Evolutionary conservation across 2,888 invertebrate species (phyloP), one percentile per base, ranked within the genome.

Genomic region (Zootermopsis nevadensis): DNA sequence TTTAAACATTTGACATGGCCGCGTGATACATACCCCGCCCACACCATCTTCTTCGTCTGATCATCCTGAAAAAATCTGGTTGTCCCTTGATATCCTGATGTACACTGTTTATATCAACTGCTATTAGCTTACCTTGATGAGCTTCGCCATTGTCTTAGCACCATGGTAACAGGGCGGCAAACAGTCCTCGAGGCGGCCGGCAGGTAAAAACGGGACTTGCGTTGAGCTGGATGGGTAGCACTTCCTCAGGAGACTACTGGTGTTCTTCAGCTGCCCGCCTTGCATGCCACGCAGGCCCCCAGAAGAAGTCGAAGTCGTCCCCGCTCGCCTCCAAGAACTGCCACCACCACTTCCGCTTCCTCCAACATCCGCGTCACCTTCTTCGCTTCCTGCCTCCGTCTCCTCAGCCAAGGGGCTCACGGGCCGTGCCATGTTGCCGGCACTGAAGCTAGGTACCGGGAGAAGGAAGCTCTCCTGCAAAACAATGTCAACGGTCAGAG

Each of bases 161-260:
- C 91, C 89, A 77, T 91, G 90, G 87, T 92, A 91, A 85, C 91
- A 91, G 0, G 93, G 91, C 2, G 93, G 93, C 12, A 93, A 89
- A 86, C 91, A 92, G 84, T 91, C 90, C 60, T 91, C 90, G 83
- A 93, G 88, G 83, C 87, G 86, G 53, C 91, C 89, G 31, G 90
- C 89, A 42, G 90, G 89, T 86, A 90, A 86, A 84, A 90, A 88
- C 76, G 90, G 89, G 83, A 89, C 89, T 84, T 89, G 89, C 83
- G 88, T 86, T 81, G 88, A 87, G 48, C 88, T 86, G 35, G 89
- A 89, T 7, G 89, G 89, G 85, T 89, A 89, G 86, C 89, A 89
- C 53, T 88, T 88, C 53, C 89, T 86, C 67, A 89, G 87, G 24
- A 89, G 87, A 82, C 87, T 87, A 84, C 85, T 86, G n/a, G 85